Evolutionary conservation across 2,113 vertebrate genomes (phyloP), one percentile per base, ranked within the genome.

Genomic region (Paedocypris sp.): DNA sequence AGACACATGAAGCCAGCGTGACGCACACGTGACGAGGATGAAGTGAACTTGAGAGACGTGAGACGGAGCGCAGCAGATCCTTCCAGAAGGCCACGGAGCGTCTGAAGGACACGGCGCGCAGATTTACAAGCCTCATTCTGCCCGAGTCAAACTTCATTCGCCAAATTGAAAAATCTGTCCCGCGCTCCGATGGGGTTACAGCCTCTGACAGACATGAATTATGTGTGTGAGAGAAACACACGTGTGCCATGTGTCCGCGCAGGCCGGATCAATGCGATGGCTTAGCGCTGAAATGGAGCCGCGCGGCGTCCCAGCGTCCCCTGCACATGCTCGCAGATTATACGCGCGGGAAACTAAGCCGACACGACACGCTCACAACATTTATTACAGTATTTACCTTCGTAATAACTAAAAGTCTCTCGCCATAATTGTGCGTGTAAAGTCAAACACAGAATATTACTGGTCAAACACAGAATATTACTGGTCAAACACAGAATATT

Each of bases 91-190:
- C 26, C 16, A 18, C 10, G 15, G 8, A 16, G 4, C 3, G 5
- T 15, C 39, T 28, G 9, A 6, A 6, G 10, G 39, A 15, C 49
- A 22, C 12, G 26, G 9, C 2, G 15, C 46, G 5, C 4, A 57
- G 38, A 57, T 57, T 56, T 41, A 41, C 36, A 31, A 23, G 6
- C 52, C n/a, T 56, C 52, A 29, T 41, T 56, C 52, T 41, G 23
- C 9, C 12, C 5, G 16, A 20, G 38, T 57, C 38, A 32, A 57
- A 43, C 38, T 57, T 57, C 3, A 57, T 57, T 22, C 22, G 43
- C 36, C 35, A 26, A 26, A 49, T 19, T 22, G 4, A 31, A 31
- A 43, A 32, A 45, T 47, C 45, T 22, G 45, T 22, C 29, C 29
- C 8, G 12, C 29, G 2, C 1, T 18, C 7, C 16, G 16, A n/a